Conservation (phyloP, 1,140 invertebrate genomes). For the Panonychus citri region DNA sequence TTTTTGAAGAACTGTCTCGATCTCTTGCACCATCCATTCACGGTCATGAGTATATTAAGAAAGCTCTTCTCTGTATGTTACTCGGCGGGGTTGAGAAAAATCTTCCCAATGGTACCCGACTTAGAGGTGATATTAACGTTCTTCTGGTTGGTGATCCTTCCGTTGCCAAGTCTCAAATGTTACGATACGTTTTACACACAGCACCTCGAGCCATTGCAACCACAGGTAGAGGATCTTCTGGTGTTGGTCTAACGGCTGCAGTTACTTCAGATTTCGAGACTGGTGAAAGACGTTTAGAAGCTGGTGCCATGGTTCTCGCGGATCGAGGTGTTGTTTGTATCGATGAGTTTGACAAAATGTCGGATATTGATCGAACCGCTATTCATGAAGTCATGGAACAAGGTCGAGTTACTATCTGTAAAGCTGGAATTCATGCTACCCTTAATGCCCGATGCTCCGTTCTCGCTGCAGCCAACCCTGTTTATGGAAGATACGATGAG, state of each 20-base stretch:
- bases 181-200: constrained; percentile 78
- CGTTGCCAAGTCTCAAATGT: constrained; percentile 90
- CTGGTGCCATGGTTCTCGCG: constrained; percentile 97
- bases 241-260: constrained; percentile 93
- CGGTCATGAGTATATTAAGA: constrained; percentile 89
- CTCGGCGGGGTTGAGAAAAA: constrained; percentile 89
- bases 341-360: constrained; percentile 99
- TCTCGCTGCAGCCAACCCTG: constrained; percentile 96
- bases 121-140: constrained; percentile 92
- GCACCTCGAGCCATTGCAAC: constrained; percentile 88
- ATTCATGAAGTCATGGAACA: constrained; percentile 98
- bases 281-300: constrained; percentile 56
- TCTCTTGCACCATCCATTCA: constrained; percentile 95
- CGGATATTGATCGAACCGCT: constrained; percentile 94
- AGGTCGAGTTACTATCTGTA: constrained; percentile 85
- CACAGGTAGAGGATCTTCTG: constrained; percentile 80
- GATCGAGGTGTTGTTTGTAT: constrained; percentile 96
- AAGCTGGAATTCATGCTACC: constrained; percentile 93
- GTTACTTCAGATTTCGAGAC: constrained; percentile 88
- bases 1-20: constrained; percentile 69
- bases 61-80: constrained; percentile 80
- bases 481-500: constrained; percentile 92
- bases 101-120: constrained; percentile 75
- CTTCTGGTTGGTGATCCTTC: constrained; percentile 94
- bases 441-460: constrained; percentile 95